Evolutionary conservation across 2,113 vertebrate genomes (phyloP), one percentile per base, ranked within the genome.

Genomic region (Todiramphus chloris): DNA sequence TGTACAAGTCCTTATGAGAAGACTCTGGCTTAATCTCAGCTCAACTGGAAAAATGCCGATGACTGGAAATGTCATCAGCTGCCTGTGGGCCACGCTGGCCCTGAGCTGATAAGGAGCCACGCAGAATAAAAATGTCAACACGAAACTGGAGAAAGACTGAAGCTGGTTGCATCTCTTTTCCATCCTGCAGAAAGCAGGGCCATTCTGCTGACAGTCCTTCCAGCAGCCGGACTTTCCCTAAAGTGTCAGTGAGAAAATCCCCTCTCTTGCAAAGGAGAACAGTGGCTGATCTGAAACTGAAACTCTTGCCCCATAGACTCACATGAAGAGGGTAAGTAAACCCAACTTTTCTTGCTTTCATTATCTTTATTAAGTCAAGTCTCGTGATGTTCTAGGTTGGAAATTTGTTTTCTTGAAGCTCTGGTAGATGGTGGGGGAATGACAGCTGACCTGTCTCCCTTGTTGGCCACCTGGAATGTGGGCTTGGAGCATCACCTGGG

Each of bases 121-220:
- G 2, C 33, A 28, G 68, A 94, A 94, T 78, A 91, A 89, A 95
- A 97, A 96, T 92, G 94, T 96, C 96, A 97, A 28, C 90, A 73
- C 67, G 58, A 69, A 94, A 73, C 37, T 83, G 68, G 82, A 83
- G 75, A 77, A 94, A 37, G 37, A 66, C 13, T 27, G 90, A 39
- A 46, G 31, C 31, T 70, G 46, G 55, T 92, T 83, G 83, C 86
- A 77, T 37, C 41, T 83, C 59, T 55, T 73, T 67, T 92, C 85
- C 37, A 33, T 87, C 81, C 43, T 43, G 11, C 41, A 60, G 43
- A 56, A 89, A 68, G 53, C 14, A 18, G 17, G 43, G 48, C 3
- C 5, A 3, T 46, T 82, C 76, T 67, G 43, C 83, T 92, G 62
- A 46, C 28, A 70, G n/a, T n/a, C 5, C 16, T 76, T 94, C 37